Evolutionary conservation across 2,113 vertebrate species (phyloP).

Genomic region (human): GRCh38 chr15:70235501-70236000

Average conservation of each 20-base stretch:
- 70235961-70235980: not conserved
- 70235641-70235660: not conserved
- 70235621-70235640: not conserved
- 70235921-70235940: not conserved
- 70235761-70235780: not conserved
- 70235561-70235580: not conserved
- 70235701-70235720: not conserved
- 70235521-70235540: conserved; percentile 26
- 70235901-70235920: not conserved
- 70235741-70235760: not conserved
- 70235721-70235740: not conserved
- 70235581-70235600: not conserved
- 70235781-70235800: not conserved
- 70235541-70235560: conserved; percentile 43
- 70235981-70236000: not conserved
- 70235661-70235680: not conserved
- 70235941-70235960: not conserved
- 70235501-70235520: conserved; percentile 75
- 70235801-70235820: not conserved
- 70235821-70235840: not conserved
- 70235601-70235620: not conserved
- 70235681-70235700: not conserved
- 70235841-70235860: not conserved
- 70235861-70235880: not conserved
- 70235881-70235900: not conserved